Evolutionary conservation across 2,113 vertebrate genomes (phyloP).

Genomic region (Xyrauchen texanus): DNA sequence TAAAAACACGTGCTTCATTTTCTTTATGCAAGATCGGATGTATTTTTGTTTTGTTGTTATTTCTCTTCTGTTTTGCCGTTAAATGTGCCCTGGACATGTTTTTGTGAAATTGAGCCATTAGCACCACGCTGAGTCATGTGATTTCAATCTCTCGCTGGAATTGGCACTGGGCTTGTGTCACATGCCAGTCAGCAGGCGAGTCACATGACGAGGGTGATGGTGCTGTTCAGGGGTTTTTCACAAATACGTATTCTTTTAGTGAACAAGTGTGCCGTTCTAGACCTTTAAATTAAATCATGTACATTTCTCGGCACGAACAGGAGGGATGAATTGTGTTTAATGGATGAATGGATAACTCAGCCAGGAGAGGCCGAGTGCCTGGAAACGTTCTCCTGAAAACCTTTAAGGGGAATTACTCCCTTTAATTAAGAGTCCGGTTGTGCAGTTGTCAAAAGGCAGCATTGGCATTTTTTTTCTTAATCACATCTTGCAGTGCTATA

Average conservation of each 20-base stretch:
- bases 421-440: neutral
- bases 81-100: slow-evolving; percentile 26
- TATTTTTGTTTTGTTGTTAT: slow-evolving; percentile 28
- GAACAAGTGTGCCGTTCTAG: slow-evolving; percentile 56
- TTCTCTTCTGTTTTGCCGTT: slow-evolving; percentile 1
- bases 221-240: slow-evolving; percentile 62
- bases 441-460: neutral
- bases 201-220: slow-evolving; percentile 65
- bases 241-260: slow-evolving; percentile 57
- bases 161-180: slow-evolving; percentile 73
- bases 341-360: slow-evolving; percentile 10
- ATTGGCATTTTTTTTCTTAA: neutral
- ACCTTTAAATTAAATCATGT: slow-evolving; percentile 63
- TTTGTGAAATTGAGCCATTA: slow-evolving; percentile 54
- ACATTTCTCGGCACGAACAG: slow-evolving; percentile 28
- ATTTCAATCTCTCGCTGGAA: slow-evolving; percentile 63
- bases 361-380: neutral
- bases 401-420: neutral
- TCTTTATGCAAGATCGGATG: neutral
- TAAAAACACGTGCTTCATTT: too few species aligned
- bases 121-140: slow-evolving; percentile 68
- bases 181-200: slow-evolving; percentile 75
- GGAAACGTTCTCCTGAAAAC: neutral
- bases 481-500: too few species aligned
- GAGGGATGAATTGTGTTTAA: neutral